phyloP scores from a whole-genome alignment of 2,797 vertebrate species.

The Melanotaenia nigrans region DNA sequence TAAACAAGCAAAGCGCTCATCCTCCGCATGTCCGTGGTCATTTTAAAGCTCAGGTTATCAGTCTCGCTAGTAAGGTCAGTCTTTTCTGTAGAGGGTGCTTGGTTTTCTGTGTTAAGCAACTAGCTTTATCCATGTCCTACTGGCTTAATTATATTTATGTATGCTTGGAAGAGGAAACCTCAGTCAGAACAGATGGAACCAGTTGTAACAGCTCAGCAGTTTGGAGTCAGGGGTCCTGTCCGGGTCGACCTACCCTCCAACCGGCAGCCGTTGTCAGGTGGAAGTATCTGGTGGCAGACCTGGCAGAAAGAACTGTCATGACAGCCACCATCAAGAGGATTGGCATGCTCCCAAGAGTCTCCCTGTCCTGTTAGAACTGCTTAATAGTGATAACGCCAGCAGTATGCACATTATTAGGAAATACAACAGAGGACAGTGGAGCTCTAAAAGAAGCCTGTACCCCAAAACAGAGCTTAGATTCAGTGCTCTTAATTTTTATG shows the following conservation, averaged over 20 bases:
- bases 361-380: slow-evolving; percentile 50
- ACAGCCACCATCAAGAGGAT: slow-evolving; percentile 56
- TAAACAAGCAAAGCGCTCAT: slow-evolving; percentile 18
- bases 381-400: slow-evolving; percentile 62
- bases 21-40: slow-evolving; percentile 1
- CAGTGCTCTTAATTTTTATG: slow-evolving; percentile 42
- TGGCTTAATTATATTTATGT: slow-evolving; percentile 54
- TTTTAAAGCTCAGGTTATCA: slow-evolving; percentile 3
- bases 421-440: slow-evolving; percentile 43
- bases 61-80: slow-evolving; percentile 25
- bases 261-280: slow-evolving; percentile 52
- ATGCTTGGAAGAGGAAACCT: slow-evolving; percentile 49
- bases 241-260: slow-evolving; percentile 26
- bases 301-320: slow-evolving; percentile 42
- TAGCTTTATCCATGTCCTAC: slow-evolving; percentile 42
- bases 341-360: slow-evolving; percentile 55
- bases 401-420: slow-evolving; percentile 66
- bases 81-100: slow-evolving; percentile 11
- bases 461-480: slow-evolving; percentile 38
- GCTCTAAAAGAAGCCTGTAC: slow-evolving; percentile 42
- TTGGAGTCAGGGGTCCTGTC: slow-evolving; percentile 60
- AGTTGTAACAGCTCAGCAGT: slow-evolving; percentile 70
- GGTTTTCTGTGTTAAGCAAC: slow-evolving; percentile 41
- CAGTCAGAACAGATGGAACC: slow-evolving; percentile 58
- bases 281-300: slow-evolving; percentile 44